phyloP scores from a whole-genome alignment of 2,113 vertebrate genomes.

The Pygoscelis antarcticus region DNA sequence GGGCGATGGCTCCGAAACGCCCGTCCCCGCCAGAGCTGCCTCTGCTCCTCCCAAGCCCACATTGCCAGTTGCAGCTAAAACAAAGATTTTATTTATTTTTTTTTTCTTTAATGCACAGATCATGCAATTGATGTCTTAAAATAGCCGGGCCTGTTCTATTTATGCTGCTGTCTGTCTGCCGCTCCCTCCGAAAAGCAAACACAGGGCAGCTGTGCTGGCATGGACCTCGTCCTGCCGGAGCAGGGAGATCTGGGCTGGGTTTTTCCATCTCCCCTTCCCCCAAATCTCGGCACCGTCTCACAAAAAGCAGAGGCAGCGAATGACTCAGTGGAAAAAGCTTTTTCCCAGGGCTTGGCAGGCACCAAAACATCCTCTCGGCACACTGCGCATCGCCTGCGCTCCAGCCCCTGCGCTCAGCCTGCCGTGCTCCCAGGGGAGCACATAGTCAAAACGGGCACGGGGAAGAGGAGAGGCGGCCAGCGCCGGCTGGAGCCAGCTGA shows the following conservation, averaged over 20 bases:
- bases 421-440: accelerated
- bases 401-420: background rate
- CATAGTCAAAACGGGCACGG: accelerated
- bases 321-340: conserved; percentile 41
- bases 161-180: conserved; percentile 4
- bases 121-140: conserved; percentile 19
- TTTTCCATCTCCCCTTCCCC: background rate
- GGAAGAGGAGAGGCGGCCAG: background rate
- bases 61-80: background rate
- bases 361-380: background rate
- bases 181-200: conserved; percentile 3
- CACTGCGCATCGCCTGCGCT: accelerated
- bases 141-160: conserved; percentile 54
- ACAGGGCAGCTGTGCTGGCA: background rate
- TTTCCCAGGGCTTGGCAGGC: background rate
- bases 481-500: accelerated
- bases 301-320: conserved; percentile 26
- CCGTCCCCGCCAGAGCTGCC: accelerated
- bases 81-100: background rate
- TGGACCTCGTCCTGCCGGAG: background rate
- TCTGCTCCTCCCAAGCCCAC: background rate
- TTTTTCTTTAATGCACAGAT: background rate
- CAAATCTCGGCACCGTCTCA: background rate
- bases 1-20: accelerated
- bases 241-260: background rate